Percentiles rank a stretch among this genome's conserved stretches.
Evolutionary conservation across 2,113 vertebrate species (phyloP).

Genomic region (Calonectris borealis): DNA sequence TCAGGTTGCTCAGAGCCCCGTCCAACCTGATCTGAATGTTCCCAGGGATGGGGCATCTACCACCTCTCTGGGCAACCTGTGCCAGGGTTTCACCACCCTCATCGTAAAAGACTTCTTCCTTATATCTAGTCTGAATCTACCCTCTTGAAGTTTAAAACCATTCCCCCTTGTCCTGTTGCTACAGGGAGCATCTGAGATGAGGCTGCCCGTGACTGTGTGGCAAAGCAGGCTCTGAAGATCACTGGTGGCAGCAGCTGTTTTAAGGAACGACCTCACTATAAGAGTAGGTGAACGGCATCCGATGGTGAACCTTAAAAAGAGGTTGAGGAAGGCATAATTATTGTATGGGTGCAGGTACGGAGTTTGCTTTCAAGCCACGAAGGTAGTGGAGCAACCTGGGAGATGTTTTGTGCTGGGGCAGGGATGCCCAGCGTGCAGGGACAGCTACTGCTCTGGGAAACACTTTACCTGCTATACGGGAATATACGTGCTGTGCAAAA

Average conservation of each 20-base stretch:
- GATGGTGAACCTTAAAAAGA: background rate
- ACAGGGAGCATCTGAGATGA: background rate
- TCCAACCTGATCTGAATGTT: background rate
- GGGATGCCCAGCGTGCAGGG: background rate
- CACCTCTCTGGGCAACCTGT: background rate
- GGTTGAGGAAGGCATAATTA: too few relatives aligned
- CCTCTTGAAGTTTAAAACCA: background rate
- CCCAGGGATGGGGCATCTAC: background rate
- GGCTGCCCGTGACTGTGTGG: background rate
- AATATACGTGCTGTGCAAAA: background rate
- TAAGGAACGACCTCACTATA: background rate
- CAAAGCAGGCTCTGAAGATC: background rate
- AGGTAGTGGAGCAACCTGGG: background rate
- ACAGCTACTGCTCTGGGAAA: background rate
- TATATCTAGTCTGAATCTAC: background rate
- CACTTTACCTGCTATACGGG: background rate
- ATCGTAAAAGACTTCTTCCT: background rate
- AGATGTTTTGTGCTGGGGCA: background rate
- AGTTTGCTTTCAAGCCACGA: background rate
- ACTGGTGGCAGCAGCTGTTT: background rate
- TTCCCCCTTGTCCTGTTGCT: too few relatives aligned
- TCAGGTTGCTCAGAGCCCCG: background rate
- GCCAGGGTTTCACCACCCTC: rapidly evolving
- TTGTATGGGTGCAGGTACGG: background rate
- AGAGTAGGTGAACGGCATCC: rapidly evolving